Conservation (phyloP, 2,797 vertebrate species). For the Pseudochirops cupreus region DNA sequence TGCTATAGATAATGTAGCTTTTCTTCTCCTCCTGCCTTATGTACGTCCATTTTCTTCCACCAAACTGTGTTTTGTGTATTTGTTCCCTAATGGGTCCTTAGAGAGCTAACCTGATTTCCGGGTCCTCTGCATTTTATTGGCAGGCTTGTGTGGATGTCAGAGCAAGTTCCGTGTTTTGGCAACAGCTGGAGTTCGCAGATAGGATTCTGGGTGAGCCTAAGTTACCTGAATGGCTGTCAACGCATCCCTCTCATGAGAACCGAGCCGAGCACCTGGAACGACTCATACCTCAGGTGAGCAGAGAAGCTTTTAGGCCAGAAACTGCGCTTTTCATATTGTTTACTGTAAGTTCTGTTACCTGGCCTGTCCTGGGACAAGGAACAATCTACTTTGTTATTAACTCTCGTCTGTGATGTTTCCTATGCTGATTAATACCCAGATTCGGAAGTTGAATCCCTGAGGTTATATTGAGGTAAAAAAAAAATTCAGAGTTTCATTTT, state of each 20-base stretch:
- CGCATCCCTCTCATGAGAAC: slow-evolving; percentile 95
- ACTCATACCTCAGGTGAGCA: slow-evolving; percentile 92
- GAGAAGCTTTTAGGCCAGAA: not conserved
- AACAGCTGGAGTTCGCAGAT: slow-evolving; percentile 92
- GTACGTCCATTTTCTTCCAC: slow-evolving; percentile 31
- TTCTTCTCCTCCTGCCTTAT: not conserved
- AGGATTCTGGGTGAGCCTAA: slow-evolving; percentile 84
- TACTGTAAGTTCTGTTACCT: slow-evolving; percentile 33
- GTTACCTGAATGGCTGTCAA: slow-evolving; percentile 95
- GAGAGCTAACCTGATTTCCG: slow-evolving; percentile 13
- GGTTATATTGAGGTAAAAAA: not conserved
- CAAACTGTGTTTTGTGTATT: slow-evolving; percentile 33
- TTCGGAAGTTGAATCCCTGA: not conserved
- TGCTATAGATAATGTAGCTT: slow-evolving; percentile 4
- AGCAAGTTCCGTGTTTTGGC: slow-evolving; percentile 95
- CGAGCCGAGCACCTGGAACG: slow-evolving; percentile 90
- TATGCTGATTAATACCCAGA: not conserved
- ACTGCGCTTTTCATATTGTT: not conserved
- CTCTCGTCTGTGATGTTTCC: not conserved
- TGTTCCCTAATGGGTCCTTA: not conserved
- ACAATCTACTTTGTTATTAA: not conserved
- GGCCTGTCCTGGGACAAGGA: slow-evolving; percentile 4
- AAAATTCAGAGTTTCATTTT: not conserved
- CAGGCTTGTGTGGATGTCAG: slow-evolving; percentile 97
- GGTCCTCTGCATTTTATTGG: slow-evolving; percentile 56